phyloP scores from a whole-genome alignment of 2,113 vertebrate species.

The Sialia sialis region DNA sequence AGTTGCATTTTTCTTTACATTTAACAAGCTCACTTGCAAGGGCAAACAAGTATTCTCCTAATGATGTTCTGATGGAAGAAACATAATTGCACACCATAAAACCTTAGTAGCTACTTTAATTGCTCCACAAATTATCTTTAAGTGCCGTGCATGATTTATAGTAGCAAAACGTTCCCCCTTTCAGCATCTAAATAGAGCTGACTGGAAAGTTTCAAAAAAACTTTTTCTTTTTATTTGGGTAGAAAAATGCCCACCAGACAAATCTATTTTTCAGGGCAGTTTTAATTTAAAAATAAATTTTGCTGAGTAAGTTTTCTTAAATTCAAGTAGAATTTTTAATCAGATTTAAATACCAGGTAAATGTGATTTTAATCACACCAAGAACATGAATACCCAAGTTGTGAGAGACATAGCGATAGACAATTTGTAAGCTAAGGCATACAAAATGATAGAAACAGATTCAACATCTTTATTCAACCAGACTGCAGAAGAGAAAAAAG shows the following conservation, averaged over 20 bases:
- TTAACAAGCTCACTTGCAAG: conserved; percentile 27
- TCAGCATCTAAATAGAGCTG: not conserved
- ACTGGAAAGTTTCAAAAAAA: not conserved
- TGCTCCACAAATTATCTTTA: conserved; percentile 39
- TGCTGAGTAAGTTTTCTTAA: not conserved
- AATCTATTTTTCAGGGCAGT: not conserved
- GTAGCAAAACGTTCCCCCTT: not conserved
- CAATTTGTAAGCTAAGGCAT: not conserved
- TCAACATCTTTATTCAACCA: not conserved
- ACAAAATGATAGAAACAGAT: not conserved
- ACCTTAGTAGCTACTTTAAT: conserved; percentile 45
- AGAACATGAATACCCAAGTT: not conserved
- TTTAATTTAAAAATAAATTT: not conserved
- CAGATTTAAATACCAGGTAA: not conserved
- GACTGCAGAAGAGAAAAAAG: not conserved
- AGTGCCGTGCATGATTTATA: not conserved
- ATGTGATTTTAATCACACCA: not conserved
- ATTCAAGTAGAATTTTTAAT: not conserved
- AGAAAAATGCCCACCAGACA: not conserved
- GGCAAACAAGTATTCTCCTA: conserved; percentile 44
- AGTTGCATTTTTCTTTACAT: conserved; percentile 17
- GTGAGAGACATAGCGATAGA: not conserved
- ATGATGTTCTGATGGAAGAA: conserved; percentile 41
- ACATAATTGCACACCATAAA: conserved; percentile 43
- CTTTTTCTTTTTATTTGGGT: no score